A percentile compares a stretch with the other conserved stretches of the same genome.
phyloP scores from a whole-genome alignment of 2,113 vertebrate species.

The Oncorhynchus masou region DNA sequence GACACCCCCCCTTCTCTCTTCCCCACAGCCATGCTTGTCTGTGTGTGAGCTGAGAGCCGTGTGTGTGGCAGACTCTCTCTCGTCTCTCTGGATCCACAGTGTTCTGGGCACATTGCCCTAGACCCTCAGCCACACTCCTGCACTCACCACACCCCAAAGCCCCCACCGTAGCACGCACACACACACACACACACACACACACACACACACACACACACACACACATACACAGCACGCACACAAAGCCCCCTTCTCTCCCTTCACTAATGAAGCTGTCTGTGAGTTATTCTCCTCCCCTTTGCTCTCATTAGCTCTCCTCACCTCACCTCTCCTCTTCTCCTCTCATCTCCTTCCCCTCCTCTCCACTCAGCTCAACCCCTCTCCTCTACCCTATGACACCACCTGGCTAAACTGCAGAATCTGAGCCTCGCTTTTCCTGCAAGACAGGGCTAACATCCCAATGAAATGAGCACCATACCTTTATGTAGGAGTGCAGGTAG shows the following conservation, averaged over 20 bases:
- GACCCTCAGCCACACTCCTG: conserved; percentile 23
- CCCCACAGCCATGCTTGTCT: not conserved
- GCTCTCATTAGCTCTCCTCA: not conserved
- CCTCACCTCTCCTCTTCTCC: conserved; percentile 3
- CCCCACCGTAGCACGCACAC: not conserved
- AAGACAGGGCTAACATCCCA: too few species aligned
- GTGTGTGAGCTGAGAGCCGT: not conserved
- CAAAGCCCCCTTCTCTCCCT: not conserved
- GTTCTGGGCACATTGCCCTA: conserved; percentile 46
- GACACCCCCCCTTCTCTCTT: not conserved
- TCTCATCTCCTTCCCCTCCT: conserved; percentile 6
- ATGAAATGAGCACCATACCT: conserved; percentile 65
- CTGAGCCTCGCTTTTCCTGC: not conserved
- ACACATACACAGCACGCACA: too few species aligned
- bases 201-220: not conserved
- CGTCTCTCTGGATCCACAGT: conserved; percentile 36
- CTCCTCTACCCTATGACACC: not conserved
- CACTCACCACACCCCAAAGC: conserved; percentile 7
- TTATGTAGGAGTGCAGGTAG: conserved; percentile 89
- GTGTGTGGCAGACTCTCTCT: not conserved
- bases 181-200: not conserved
- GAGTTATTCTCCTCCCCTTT: not conserved
- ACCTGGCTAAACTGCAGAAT: not conserved
- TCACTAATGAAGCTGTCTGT: conserved; percentile 28
- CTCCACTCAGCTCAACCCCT: not conserved